Base-by-base conservation (phyloP, 2,113 vertebrate species). In the Cyprinodon brontotheroides region DNA sequence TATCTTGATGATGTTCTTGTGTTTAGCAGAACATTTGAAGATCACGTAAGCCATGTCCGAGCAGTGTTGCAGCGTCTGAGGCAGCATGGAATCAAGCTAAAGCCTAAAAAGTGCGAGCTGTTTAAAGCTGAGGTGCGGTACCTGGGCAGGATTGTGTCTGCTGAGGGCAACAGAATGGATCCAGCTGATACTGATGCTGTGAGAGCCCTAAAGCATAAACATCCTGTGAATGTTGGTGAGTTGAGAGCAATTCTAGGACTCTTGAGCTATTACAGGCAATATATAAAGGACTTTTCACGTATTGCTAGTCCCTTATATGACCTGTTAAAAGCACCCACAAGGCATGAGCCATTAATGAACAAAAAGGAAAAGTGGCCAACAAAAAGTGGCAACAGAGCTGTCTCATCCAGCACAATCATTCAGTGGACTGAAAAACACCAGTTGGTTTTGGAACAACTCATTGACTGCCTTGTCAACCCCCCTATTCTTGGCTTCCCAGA, bases 381-480 rank as follows among this genome's bases (percentile, higher is more conserved):
- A 61, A 13, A 70, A 41, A 10, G 22, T 29, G 9, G 22, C 11
- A 41, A 4, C 0, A 57, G 37, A 29, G 39, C 37, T 15, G n/a
- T 43, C 4, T 12, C 22, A 2, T 61, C 69, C n/a, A 40, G 37
- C 15, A 48, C n/a, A 48, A 15, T 0, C 10, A 63, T 63, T 14
- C 9, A 37, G 17, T 50, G 70, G 70, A 72, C 70, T n/a, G 36
- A 62, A 7, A 20, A 20, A 3, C 43, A 72, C 37, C 41, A 72
- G 9, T 53, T 3, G 3, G 17, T 62, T 2, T 1, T 71, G 14
- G 69, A 71, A 40, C 11, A 29, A 14, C 13, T 71, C 4, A 41
- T 43, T 12, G 17, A 69, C 50, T 59, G 17, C 29, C 29, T 48
- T 10, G 45, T 67, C 2, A 11, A 36, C 10, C 22, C 45, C 12